phyloP scores from a whole-genome alignment of 2,888 invertebrate genomes.

The Rhamnusium bicolor region DNA sequence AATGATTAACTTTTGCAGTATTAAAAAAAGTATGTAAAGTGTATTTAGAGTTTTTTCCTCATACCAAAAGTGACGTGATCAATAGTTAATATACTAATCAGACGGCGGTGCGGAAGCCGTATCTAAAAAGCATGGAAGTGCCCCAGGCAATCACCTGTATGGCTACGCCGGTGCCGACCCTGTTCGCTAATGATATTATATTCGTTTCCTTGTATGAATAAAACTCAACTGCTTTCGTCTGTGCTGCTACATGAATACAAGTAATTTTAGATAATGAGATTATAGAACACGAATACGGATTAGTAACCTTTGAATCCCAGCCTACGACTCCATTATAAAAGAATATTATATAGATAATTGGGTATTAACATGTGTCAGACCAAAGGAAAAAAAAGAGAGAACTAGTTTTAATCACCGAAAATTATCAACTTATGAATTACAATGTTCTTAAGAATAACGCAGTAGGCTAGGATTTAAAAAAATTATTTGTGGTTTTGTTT shows the following conservation, averaged over 20 bases:
- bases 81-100: not conserved
- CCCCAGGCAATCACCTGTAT: not conserved
- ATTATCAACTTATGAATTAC: not conserved
- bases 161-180: not conserved
- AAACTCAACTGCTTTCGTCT: not conserved
- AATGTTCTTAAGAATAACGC: not conserved
- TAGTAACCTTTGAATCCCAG: not conserved
- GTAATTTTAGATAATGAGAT: slow-evolving; percentile 7
- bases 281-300: not conserved
- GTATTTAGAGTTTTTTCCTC: too few relatives aligned
- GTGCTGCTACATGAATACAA: not conserved
- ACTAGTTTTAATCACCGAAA: not conserved
- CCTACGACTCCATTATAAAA: not conserved
- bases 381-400: not conserved
- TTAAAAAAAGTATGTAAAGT: too few relatives aligned
- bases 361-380: not conserved
- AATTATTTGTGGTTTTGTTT: not conserved
- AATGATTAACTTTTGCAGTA: too few relatives aligned
- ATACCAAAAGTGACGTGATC: too few relatives aligned
- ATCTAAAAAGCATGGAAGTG: not conserved
- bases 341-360: not conserved
- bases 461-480: not conserved
- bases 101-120: not conserved
- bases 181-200: not conserved
- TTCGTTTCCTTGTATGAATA: not conserved